phyloP scores from a whole-genome alignment of 2,113 vertebrate genomes.

The Salvelinus alpinus region DNA sequence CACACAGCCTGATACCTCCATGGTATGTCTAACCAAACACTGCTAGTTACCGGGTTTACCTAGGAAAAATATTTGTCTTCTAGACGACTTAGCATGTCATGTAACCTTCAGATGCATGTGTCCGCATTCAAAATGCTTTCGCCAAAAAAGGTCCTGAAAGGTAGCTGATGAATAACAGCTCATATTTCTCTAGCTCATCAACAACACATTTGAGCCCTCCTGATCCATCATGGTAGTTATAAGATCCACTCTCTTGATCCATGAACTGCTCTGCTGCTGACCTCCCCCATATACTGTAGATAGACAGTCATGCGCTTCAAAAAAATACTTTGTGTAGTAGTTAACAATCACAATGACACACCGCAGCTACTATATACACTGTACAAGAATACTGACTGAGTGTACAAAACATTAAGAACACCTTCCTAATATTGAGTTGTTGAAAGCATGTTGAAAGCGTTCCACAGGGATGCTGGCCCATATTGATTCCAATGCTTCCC shows the following conservation, averaged over 20 bases:
- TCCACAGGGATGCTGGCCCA: no score
- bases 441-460: no score
- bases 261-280: slow-evolving; percentile 50
- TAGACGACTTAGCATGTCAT: background rate
- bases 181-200: background rate
- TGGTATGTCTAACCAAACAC: slow-evolving; percentile 1
- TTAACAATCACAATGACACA: slow-evolving; percentile 42
- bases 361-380: slow-evolving; percentile 42
- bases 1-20: slow-evolving; percentile 14
- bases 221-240: slow-evolving; percentile 38
- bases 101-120: slow-evolving; percentile 9
- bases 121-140: slow-evolving; percentile 19
- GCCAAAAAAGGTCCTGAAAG: slow-evolving; percentile 36
- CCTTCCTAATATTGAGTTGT: no score
- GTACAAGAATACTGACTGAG: slow-evolving; percentile 6
- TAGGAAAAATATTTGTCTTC: slow-evolving; percentile 13
- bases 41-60: slow-evolving; percentile 9
- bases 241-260: slow-evolving; percentile 44
- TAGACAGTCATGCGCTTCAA: slow-evolving; percentile 37
- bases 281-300: slow-evolving; percentile 17
- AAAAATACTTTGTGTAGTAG: slow-evolving; percentile 46
- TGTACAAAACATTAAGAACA: no score
- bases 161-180: slow-evolving; percentile 44
- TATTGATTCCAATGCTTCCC: no score
- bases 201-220: slow-evolving; percentile 22